Conservation (phyloP, 2,797 vertebrate genomes). For the Poliocrania exsul region DNA sequence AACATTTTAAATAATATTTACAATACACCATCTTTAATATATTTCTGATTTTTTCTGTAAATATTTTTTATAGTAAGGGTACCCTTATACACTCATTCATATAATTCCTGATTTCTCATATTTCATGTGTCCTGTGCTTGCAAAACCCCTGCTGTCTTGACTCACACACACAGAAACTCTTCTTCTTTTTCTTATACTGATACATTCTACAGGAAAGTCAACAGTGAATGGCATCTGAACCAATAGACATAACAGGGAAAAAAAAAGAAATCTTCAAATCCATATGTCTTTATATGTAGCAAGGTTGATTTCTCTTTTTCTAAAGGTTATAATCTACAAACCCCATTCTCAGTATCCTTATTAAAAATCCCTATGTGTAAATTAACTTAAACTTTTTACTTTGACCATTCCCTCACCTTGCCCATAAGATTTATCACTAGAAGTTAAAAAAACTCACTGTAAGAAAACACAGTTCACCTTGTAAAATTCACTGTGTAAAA, state of each 20-base stretch:
- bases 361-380: neutral
- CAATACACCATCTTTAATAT: neutral
- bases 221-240: neutral
- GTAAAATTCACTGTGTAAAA: neutral
- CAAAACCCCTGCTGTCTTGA: neutral
- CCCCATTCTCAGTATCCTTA: neutral
- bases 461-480: neutral
- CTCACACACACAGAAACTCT: neutral
- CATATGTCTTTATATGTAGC: neutral
- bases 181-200: neutral
- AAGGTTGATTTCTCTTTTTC: neutral
- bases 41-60: neutral
- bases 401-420: neutral
- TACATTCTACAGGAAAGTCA: neutral
- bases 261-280: neutral
- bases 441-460: neutral
- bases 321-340: neutral
- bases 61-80: neutral
- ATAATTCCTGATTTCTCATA: neutral
- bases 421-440: neutral
- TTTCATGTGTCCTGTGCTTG: neutral
- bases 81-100: rapidly evolving
- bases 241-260: neutral
- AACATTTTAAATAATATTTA: neutral
- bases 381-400: neutral